Conservation (phyloP, 1,140 invertebrate species). For the Drosophila insularis region DNA sequence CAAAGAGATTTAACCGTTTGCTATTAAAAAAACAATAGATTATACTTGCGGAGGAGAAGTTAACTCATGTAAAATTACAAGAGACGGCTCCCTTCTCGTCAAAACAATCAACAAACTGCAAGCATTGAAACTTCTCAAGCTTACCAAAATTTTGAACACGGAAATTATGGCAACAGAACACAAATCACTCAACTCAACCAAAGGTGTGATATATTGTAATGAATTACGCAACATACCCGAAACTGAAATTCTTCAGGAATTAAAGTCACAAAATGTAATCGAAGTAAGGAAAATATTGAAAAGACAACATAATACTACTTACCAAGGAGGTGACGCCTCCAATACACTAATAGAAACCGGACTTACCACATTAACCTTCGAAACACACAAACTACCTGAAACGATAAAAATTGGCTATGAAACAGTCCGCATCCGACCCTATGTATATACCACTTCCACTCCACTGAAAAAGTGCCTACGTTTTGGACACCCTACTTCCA, state of each 20-base stretch:
- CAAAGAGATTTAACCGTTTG: not conserved
- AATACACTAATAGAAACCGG: not conserved
- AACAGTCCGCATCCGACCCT: not conserved
- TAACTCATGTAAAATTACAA: conserved; percentile 7
- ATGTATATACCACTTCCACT: conserved; percentile 16
- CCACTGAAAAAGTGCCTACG: conserved; percentile 18
- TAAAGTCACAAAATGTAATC: conserved; percentile 8
- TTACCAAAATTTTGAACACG: not conserved
- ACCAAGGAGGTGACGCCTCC: not conserved
- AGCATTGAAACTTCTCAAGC: not conserved
- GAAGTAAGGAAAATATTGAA: conserved; percentile 9
- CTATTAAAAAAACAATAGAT: conserved; percentile 8
- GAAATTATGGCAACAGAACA: not conserved
- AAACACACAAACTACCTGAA: conserved; percentile 4
- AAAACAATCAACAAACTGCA: conserved; percentile 7
- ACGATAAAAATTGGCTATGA: too few species aligned
- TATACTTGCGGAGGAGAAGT: not conserved
- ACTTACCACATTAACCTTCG: conserved; percentile 1
- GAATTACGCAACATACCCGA: conserved; percentile 6
- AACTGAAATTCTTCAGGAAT: not conserved
- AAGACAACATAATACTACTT: not conserved
- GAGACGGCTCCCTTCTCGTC: not conserved
- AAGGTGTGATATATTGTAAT: conserved; percentile 3
- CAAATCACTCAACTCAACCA: conserved; percentile 5
- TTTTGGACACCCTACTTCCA: conserved; percentile 22